Evolutionary conservation across 2,113 vertebrate genomes (phyloP), one percentile per base, ranked within the genome.

Genomic region (Hippoglossus stenolepis): DNA sequence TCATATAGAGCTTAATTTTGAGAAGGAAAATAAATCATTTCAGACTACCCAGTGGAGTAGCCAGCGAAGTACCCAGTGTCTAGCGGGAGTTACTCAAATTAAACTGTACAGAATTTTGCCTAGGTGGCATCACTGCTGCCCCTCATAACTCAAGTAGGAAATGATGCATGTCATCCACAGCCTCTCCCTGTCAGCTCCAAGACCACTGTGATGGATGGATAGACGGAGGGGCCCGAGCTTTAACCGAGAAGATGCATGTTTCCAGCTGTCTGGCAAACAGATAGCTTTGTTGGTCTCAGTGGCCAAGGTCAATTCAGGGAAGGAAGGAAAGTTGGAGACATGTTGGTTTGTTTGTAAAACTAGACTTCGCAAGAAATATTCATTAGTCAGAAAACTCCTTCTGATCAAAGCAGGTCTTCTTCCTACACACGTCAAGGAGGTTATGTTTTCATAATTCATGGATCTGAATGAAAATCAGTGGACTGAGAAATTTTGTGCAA

Each of bases 141-240:
- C 65, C 82, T 80, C 84, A 81, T 85, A 83, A 89, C 68, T 87
- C 81, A 82, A 49, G 73, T 70, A 80, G 73, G 86, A 87, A 87
- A 65, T 38, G 58, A 87, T 65, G 79, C 61, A 26, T 31, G 87
- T 61, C 15, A 40, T 73, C 87, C 85, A 63, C 81, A 57, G 87
- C 79, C 79, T 80, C 81, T 73, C 40, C 65, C 77, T 40, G 88
- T 92, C 88, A 79, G 13, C 65, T 21, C 38, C 77, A 38, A 72
- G 80, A 80, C 77, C 89, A 73, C 20, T 43, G 73, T 89, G 83
- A 91, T 90, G 74, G 84, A 90, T 91, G 65, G 70, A 64, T 18
- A 20, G 67, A 74, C 2, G 17, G 43, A 49, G 47, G 72, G 15
- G 35, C 20, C 49, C 13, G 58, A 59, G 79, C 45, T 85, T 73